A percentile compares a stretch with the other conserved stretches of the same genome.
phyloP scores from a whole-genome alignment of 2,113 vertebrate species.

The Chunga burmeisteri region DNA sequence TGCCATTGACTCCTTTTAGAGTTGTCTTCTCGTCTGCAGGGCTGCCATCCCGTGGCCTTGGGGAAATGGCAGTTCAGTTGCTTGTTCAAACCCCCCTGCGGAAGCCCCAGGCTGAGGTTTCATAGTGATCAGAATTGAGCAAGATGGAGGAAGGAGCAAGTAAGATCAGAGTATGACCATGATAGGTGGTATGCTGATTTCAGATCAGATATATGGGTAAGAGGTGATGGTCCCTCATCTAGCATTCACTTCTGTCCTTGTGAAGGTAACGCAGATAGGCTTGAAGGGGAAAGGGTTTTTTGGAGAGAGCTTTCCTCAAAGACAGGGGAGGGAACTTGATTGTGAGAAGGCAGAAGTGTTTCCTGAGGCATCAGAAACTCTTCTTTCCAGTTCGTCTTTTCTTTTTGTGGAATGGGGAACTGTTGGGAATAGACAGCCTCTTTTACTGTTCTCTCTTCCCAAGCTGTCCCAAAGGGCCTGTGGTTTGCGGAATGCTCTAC shows the following conservation, averaged over 20 bases:
- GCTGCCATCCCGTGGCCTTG: neutral
- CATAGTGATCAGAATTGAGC: neutral
- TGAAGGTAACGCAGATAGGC: neutral
- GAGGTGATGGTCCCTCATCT: neutral
- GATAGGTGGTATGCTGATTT: rapidly evolving
- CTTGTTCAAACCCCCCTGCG: neutral
- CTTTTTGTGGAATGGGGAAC: neutral
- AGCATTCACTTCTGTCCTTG: neutral
- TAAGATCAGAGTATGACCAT: neutral
- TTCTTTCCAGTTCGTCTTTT: neutral
- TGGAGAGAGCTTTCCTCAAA: neutral
- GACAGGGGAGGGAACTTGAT: neutral
- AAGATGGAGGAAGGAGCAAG: neutral
- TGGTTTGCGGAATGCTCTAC: neutral
- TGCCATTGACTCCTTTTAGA: neutral
- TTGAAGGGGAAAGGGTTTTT: neutral
- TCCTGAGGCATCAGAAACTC: neutral
- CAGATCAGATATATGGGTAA: neutral
- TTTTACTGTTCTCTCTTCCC: neutral
- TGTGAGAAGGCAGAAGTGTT: neutral
- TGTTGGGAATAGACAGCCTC: rapidly evolving
- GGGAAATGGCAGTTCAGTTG: neutral
- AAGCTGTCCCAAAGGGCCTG: neutral
- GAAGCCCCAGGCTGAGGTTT: neutral
- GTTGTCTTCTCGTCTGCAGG: neutral